Evolutionary conservation across 2,797 vertebrate genomes (phyloP), one percentile per base, ranked within the genome.

Genomic region (Crypturellus tataupa): DNA sequence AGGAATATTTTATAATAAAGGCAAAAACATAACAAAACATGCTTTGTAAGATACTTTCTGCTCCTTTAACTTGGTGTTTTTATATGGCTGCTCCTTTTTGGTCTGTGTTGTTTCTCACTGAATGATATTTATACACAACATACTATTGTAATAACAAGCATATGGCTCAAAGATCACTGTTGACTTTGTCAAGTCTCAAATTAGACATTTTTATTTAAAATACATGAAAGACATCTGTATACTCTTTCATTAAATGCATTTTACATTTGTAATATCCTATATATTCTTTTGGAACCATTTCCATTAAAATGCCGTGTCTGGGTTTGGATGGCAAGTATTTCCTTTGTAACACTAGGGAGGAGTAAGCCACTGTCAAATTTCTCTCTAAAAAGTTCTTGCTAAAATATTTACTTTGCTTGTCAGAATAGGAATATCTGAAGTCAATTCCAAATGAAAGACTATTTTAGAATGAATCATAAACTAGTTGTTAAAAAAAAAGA

Each of bases 161-260:
- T 72, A 83, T 79, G 79, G 84, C 80, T 93, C 42, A 16, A 91
- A 95, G 56, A 89, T 79, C 1, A 2, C 70, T 93, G 71, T 24
- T 86, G 93, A 85, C 49, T 87, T 91, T 96, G 87, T 93, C 31
- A 39, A 92, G 80, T 88, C 88, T 94, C 95, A 89, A 85, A 95
- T 95, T 89, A 94, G 90, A 75, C 56, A 84, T 93, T 96, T 94
- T 90, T 75, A 95, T 85, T 97, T 97, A 78, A 92, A 97, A 96
- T 95, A 87, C 51, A 80, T 86, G 75, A 95, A 96, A 96, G 93
- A 92, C 83, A 94, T 89, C 55, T 88, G 69, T 75, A 95, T 69
- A 82, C 33, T 89, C 83, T 90, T 94, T 94, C 90, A 96, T 89
- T 94, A 96, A 95, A 88, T 59, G 47, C 85, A 90, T 85, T 96